phyloP scores from a whole-genome alignment of 2,113 vertebrate species.

The Cyprinus carpio region DNA sequence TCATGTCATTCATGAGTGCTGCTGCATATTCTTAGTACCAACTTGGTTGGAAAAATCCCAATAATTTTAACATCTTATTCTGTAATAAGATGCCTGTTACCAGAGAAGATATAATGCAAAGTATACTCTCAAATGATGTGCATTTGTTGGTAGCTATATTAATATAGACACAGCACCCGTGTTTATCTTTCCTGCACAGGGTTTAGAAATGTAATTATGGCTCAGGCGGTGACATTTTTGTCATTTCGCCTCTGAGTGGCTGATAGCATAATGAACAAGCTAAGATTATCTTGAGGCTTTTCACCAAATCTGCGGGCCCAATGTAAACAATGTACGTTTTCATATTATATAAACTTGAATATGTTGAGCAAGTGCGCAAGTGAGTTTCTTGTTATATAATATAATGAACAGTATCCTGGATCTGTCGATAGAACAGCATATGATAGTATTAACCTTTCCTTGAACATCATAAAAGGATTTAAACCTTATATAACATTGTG shows the following conservation, averaged over 20 bases:
- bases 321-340: constrained; percentile 38
- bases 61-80: neutral
- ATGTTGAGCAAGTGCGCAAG: neutral
- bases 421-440: neutral
- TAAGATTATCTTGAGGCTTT: constrained; percentile 45
- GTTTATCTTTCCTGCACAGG: constrained; percentile 49
- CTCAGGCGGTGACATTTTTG: constrained; percentile 51
- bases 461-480: constrained; percentile 21
- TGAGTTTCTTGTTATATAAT: constrained; percentile 9
- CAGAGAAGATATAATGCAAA: constrained; percentile 22
- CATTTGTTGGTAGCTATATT: constrained; percentile 45
- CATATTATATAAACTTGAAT: constrained; percentile 10
- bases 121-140: neutral
- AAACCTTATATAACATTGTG: constrained; percentile 7
- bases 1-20: neutral
- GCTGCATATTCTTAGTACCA: neutral
- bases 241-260: constrained; percentile 45
- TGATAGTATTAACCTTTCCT: neutral
- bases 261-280: constrained; percentile 50
- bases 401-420: neutral
- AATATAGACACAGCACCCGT: constrained; percentile 42
- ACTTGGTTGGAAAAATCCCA: neutral
- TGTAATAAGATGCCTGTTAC: constrained; percentile 40
- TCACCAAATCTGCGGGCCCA: constrained; percentile 11
- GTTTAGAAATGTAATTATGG: constrained; percentile 57